phyloP scores from a whole-genome alignment of 2,113 vertebrate genomes.

The Apus apus region DNA sequence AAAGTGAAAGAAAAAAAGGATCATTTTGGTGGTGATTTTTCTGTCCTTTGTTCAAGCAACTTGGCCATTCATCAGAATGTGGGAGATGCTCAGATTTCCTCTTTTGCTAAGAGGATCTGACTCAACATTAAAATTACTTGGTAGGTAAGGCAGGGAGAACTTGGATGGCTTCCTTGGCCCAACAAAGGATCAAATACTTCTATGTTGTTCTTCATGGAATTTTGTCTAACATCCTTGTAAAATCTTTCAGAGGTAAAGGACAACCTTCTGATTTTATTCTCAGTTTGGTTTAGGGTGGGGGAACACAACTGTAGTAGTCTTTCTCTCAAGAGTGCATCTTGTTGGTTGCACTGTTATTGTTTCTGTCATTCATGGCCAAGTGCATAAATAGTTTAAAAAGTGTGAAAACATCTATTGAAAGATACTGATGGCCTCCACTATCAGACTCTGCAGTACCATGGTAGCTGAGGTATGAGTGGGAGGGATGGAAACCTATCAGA shows the following conservation, averaged over 20 bases:
- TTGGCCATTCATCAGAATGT: neutral
- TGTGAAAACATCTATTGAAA: too few relatives aligned
- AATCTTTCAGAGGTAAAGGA: neutral
- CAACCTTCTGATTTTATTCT: neutral
- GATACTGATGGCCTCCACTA: neutral
- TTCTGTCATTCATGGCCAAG: neutral
- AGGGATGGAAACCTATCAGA: neutral
- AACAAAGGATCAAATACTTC: neutral
- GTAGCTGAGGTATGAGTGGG: neutral
- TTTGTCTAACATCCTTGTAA: neutral
- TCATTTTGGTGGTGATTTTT: neutral
- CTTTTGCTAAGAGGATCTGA: neutral
- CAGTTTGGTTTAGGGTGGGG: neutral
- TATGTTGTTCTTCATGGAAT: neutral
- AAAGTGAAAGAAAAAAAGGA: neutral
- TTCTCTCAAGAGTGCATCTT: neutral
- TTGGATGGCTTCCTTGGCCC: neutral
- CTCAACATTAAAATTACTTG: neutral
- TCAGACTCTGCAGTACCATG: neutral
- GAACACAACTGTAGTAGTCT: accelerated
- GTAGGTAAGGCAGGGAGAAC: neutral
- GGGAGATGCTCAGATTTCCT: neutral
- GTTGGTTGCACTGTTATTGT: neutral
- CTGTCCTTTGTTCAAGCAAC: neutral
- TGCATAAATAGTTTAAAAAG: neutral